Evolutionary conservation across 2,888 invertebrate genomes (phyloP), one percentile per base, ranked within the genome.

Genomic region (Pelosia muscerda): DNA sequence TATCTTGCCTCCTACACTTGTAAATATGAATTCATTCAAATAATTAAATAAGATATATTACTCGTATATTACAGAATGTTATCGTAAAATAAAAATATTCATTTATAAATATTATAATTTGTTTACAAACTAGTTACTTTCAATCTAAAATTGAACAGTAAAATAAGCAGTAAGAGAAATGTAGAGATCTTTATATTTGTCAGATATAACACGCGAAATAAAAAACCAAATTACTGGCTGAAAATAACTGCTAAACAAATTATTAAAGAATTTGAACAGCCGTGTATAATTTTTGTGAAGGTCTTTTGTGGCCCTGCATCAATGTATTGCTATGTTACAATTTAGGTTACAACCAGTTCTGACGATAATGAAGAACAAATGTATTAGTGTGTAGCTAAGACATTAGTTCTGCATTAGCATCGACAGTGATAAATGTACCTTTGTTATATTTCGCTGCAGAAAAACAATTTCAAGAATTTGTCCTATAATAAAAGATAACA

Each of bases 31-130:
- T 88, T 88, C 85, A 91, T 90, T 90, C 83, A 89, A 89, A 86
- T 89, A 88, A 90, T 88, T 90, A 88, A 91, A 91, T 90, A 90
- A 87, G 80, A 87, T 89, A 89, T 90, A 90, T 89, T 90, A 92
- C 88, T 91, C 87, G 84, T 91, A 90, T 89, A 85, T 88, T 90
- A 90, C 90, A 91, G 83, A 84, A 85, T 85, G 85, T 85, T 83
- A 86, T 84, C 77, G 83, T 89, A 87, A 87, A 89, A 89, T 88
- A 90, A 91, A 90, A 90, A 83, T 85, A 84, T 86, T 86, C 83
- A 78, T 85, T 70, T 85, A 90, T 91, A 92, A 90, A 92, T 92
- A 91, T 88, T 86, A 88, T 77, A 85, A 87, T 84, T 87, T 85
- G 77, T 84, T 88, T 89, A 84, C 84, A 86, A 84, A 88, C 89